Conservation (phyloP, 37 sponge, comb jelly and placozoan genomes). For the Spongia lamella region DNA sequence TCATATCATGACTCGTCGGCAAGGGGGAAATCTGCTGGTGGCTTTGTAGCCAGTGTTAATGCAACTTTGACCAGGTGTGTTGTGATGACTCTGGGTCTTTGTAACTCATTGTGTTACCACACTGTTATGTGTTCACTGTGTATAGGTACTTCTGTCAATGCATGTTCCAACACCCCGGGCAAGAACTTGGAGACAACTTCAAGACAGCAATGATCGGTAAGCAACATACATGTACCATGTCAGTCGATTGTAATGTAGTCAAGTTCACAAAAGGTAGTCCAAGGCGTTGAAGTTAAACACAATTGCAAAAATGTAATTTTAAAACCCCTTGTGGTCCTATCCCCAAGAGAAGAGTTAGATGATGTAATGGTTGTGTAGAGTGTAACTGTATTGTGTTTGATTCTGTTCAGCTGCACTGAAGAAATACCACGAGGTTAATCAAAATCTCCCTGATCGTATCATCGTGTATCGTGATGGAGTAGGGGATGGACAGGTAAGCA, state of each 20-base stretch:
- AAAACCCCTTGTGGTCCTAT: too few species aligned
- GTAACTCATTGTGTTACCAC: neutral
- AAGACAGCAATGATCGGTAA: slow-evolving; percentile 61
- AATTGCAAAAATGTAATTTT: too few species aligned
- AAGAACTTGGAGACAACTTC: slow-evolving; percentile 86
- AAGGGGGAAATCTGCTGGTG: slow-evolving; percentile 83
- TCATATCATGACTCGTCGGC: slow-evolving; percentile 90
- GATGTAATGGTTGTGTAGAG: too few species aligned
- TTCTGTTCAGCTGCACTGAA: slow-evolving; percentile 45
- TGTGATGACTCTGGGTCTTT: neutral
- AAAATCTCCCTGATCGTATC: slow-evolving; percentile 80
- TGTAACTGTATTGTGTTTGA: too few species aligned
- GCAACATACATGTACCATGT: neutral
- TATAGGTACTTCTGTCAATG: slow-evolving; percentile 83
- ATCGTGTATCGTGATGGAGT: slow-evolving; percentile 97
- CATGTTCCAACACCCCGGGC: slow-evolving; percentile 86
- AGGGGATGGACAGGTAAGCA: slow-evolving; percentile 88
- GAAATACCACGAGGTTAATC: slow-evolving; percentile 74
- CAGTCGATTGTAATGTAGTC: neutral
- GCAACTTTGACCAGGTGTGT: slow-evolving; percentile 70
- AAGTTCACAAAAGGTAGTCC: too few species aligned
- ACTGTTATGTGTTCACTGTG: neutral
- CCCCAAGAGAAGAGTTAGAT: too few species aligned
- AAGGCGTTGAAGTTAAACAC: too few species aligned
- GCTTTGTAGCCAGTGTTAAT: slow-evolving; percentile 91